Percentiles rank a stretch among this genome's conserved stretches.
Evolutionary conservation across 1,140 invertebrate genomes (phyloP).

Genomic region (Listronotus bonariensis): DNA sequence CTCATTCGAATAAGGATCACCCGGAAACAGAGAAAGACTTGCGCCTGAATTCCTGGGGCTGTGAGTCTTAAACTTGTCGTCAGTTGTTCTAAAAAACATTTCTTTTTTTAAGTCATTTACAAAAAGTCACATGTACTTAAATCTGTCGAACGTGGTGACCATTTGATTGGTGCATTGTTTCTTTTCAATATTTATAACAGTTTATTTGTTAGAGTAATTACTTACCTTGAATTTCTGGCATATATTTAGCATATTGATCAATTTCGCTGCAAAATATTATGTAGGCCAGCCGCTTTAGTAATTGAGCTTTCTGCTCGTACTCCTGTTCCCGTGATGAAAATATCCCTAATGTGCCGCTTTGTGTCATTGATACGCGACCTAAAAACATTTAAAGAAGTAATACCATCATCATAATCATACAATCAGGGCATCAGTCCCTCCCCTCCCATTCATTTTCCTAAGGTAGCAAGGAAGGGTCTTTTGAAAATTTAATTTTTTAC

Average conservation of each 20-base stretch:
- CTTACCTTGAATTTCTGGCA: slow-evolving; percentile 92
- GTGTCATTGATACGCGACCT: slow-evolving; percentile 79
- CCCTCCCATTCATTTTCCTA: no score
- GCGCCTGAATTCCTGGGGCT: slow-evolving; percentile 81
- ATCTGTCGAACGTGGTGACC: no score
- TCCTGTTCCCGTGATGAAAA: slow-evolving; percentile 87
- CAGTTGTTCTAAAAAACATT: slow-evolving; percentile 71
- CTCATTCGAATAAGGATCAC: slow-evolving; percentile 88
- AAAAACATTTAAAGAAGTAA: slow-evolving; percentile 36
- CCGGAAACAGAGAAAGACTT: slow-evolving; percentile 90
- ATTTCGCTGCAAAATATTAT: slow-evolving; percentile 90
- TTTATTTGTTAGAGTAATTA: neutral
- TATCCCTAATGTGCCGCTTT: slow-evolving; percentile 76
- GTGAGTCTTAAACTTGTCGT: slow-evolving; percentile 82
- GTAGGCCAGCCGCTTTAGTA: slow-evolving; percentile 87
- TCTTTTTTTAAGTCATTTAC: no score
- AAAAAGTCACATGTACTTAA: no score
- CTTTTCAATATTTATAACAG: no score
- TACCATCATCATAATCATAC: neutral
- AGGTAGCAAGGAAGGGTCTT: no score
- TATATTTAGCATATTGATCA: slow-evolving; percentile 91
- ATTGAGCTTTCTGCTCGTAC: slow-evolving; percentile 83
- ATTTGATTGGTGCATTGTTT: no score
- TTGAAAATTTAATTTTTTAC: no score
- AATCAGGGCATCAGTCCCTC: neutral